phyloP scores from a whole-genome alignment of 2,888 invertebrate genomes.

The Cosmia pyralina region DNA sequence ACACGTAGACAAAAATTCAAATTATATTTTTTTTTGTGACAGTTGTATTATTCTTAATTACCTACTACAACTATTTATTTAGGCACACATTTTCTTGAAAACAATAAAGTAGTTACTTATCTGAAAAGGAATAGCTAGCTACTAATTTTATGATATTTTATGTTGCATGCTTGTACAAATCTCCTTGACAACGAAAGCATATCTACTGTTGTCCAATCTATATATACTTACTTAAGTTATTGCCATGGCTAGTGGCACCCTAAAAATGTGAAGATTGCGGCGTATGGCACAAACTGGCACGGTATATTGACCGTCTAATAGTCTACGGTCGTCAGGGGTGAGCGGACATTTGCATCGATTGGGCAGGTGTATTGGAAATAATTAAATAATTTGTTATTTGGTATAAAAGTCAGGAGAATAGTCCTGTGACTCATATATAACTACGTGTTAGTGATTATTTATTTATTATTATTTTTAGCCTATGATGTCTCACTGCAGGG shows the following conservation, averaged over 20 bases:
- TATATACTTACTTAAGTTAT: constrained; percentile 21
- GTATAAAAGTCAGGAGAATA: not conserved
- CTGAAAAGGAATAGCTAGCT: too few species aligned
- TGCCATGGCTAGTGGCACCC: constrained; percentile 63
- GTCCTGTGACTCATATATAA: not conserved
- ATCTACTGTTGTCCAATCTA: constrained; percentile 27
- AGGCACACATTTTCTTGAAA: too few species aligned
- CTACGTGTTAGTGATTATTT: not conserved
- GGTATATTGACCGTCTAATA: constrained; percentile 73
- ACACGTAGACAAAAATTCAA: too few species aligned
- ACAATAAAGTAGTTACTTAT: too few species aligned
- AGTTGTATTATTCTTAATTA: too few species aligned
- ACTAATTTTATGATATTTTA: too few species aligned
- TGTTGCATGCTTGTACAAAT: too few species aligned
- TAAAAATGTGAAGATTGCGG: constrained; percentile 64
- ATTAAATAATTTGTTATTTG: constrained; percentile 11
- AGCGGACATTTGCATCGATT: constrained; percentile 56
- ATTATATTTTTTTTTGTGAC: too few species aligned
- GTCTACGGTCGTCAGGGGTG: constrained; percentile 63
- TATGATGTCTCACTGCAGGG: too few species aligned
- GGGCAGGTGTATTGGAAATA: constrained; percentile 56
- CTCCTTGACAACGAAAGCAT: constrained; percentile 47
- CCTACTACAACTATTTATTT: too few species aligned
- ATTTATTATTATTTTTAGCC: too few species aligned
- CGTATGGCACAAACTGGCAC: constrained; percentile 72